Percentiles rank a stretch among this genome's conserved stretches.
phyloP scores from a whole-genome alignment of 2,797 vertebrate genomes.

The Alcedo atthis region DNA sequence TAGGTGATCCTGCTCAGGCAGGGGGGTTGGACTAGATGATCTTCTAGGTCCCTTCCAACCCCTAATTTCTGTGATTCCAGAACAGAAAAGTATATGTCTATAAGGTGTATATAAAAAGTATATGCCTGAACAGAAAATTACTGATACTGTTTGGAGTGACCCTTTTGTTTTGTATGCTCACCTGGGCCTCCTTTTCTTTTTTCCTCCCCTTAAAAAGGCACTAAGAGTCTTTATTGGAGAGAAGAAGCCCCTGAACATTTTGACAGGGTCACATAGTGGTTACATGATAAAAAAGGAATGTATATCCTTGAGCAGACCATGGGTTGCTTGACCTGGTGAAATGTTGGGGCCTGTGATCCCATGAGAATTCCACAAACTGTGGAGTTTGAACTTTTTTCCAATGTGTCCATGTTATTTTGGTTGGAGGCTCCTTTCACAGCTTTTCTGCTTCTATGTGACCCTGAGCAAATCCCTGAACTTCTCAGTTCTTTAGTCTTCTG shows the following conservation, averaged over 20 bases:
- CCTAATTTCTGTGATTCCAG: background rate
- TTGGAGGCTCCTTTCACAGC: background rate
- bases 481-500: background rate
- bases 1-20: too few relatives aligned
- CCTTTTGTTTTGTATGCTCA: background rate
- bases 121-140: background rate
- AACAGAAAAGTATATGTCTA: background rate
- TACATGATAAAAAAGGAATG: slow-evolving; percentile 55
- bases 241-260: background rate
- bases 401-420: background rate
- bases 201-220: background rate
- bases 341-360: background rate
- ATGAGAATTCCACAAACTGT: background rate
- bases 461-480: background rate
- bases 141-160: background rate
- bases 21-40: too few relatives aligned
- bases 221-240: background rate
- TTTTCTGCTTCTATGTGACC: background rate
- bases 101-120: background rate
- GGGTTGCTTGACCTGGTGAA: slow-evolving; percentile 33
- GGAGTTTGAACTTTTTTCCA: background rate
- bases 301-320: background rate
- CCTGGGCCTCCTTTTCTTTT: background rate
- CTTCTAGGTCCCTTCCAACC: too few relatives aligned
- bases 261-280: slow-evolving; percentile 17